A percentile compares a stretch with the other conserved stretches of the same genome.
Evolutionary conservation across 2,797 vertebrate genomes (phyloP).

Genomic region (Brotogeris chrysoptera): DNA sequence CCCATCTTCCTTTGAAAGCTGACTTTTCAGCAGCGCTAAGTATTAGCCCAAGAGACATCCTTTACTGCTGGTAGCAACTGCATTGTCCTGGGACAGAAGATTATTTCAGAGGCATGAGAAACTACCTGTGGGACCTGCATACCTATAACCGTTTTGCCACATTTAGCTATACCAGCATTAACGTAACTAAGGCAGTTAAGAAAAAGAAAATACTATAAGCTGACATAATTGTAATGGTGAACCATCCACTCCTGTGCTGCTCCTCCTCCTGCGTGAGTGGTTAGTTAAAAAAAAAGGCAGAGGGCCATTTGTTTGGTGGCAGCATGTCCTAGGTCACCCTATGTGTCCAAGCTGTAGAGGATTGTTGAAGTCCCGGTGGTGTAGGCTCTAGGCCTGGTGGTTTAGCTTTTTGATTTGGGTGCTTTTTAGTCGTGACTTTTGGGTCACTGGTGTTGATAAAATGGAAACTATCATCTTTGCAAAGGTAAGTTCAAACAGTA

Average conservation of each 20-base stretch:
- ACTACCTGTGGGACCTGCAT: background rate
- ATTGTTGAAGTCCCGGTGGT: background rate
- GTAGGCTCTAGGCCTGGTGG: background rate
- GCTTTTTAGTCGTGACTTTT: background rate
- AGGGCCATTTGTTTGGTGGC: background rate
- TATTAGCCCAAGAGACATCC: background rate
- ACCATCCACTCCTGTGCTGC: background rate
- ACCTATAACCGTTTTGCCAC: background rate
- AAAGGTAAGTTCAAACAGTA: background rate
- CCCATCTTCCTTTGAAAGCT: background rate
- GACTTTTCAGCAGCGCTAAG: background rate
- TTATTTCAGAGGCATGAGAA: background rate
- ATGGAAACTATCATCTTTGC: background rate
- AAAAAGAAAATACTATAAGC: background rate
- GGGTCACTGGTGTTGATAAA: background rate
- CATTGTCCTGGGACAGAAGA: background rate
- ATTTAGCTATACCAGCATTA: background rate
- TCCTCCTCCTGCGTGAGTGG: background rate
- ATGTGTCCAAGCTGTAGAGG: background rate
- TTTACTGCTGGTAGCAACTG: background rate
- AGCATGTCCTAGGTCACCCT: background rate
- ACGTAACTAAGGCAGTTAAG: background rate
- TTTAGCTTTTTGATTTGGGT: background rate
- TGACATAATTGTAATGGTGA: background rate
- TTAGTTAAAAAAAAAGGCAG: background rate